Evolutionary conservation across 2,113 vertebrate genomes (phyloP).

Genomic region (Marmota flaviventris): DNA sequence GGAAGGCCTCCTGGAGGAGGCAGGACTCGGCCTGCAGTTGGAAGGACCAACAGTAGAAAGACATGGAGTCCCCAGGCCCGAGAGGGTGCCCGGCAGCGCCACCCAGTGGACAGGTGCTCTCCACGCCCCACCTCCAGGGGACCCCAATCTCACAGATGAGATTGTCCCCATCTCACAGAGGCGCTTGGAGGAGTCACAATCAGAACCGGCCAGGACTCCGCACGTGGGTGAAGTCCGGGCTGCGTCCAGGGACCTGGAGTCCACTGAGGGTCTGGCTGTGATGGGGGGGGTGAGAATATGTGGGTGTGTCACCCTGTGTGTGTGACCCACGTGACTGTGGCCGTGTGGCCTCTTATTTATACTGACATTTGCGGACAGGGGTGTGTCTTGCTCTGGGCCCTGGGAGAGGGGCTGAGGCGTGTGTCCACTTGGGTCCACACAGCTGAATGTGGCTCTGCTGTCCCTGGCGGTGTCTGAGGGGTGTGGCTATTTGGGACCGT

Average conservation of each 20-base stretch:
- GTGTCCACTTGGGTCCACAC: background rate
- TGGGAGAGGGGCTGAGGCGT: too few relatives aligned
- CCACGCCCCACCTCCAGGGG: background rate
- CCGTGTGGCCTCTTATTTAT: background rate
- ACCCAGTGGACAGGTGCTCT: background rate
- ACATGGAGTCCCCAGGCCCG: background rate
- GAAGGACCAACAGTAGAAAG: background rate
- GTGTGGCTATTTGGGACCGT: background rate
- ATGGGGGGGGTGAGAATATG: fast-evolving
- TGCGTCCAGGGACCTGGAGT: background rate
- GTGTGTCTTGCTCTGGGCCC: background rate
- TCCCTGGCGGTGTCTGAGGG: background rate
- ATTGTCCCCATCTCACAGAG: background rate
- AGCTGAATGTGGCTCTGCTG: too few relatives aligned
- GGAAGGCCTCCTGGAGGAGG: slow-evolving; percentile 20
- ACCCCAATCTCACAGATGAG: too few relatives aligned
- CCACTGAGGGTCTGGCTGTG: background rate
- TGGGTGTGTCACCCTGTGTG: background rate
- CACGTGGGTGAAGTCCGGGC: background rate
- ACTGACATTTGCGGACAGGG: background rate
- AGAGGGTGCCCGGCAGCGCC: background rate
- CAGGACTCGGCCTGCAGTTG: background rate
- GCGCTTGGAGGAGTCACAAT: background rate
- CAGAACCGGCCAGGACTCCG: background rate
- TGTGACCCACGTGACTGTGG: background rate